phyloP scores from a whole-genome alignment of 1,140 invertebrate genomes.

The Cherax destructor region DNA sequence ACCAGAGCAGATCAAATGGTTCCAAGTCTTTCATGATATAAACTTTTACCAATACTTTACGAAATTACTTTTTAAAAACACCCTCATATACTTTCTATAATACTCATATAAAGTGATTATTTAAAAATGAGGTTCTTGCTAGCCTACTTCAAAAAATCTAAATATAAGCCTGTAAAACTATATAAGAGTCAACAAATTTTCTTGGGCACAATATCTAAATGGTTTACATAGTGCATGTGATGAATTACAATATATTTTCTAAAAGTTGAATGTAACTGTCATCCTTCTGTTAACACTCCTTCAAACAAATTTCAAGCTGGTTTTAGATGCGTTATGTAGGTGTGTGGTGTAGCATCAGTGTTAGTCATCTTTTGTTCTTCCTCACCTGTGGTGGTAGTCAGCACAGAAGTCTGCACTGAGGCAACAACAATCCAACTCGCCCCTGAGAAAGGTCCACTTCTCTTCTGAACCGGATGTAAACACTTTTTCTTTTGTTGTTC shows the following conservation, averaged over 20 bases:
- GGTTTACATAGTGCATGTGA: neutral
- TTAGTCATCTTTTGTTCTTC: neutral
- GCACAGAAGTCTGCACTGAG: constrained; percentile 36
- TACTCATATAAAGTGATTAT: no score
- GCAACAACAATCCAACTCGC: constrained; percentile 37
- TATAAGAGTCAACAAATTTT: neutral
- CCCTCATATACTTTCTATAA: no score
- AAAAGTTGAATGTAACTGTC: no score
- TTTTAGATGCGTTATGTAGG: neutral
- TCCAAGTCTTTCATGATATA: no score
- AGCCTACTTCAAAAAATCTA: neutral
- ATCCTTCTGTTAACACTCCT: neutral
- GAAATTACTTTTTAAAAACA: no score
- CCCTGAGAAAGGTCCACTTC: constrained; percentile 48
- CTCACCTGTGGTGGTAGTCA: constrained; percentile 42
- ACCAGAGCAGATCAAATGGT: no score
- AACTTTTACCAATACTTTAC: no score
- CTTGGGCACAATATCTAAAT: neutral
- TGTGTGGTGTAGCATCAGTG: neutral
- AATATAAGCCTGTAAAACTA: neutral
- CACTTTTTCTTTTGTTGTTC: constrained; percentile 37
- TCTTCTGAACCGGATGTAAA: constrained; percentile 46
- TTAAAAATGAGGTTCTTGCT: neutral
- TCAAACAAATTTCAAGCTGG: neutral
- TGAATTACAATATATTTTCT: neutral